Percentiles rank a stretch among this genome's conserved stretches.
Evolutionary conservation across 2,113 vertebrate genomes (phyloP).

Genomic region (Parotia lawesii): DNA sequence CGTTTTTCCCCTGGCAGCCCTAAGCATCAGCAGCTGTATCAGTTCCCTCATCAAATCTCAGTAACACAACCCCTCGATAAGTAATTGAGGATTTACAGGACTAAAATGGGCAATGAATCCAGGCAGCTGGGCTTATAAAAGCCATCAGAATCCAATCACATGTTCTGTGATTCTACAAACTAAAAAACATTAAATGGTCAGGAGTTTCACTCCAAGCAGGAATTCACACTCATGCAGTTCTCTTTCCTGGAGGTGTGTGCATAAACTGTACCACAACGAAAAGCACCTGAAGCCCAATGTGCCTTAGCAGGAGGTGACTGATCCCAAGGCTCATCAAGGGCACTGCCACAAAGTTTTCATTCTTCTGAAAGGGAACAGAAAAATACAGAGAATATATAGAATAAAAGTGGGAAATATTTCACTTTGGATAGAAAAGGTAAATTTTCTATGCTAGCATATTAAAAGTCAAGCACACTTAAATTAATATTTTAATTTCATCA

Average conservation of each 20-base stretch:
- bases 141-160: not conserved
- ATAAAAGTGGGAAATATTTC: not conserved
- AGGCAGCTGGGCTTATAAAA: not conserved
- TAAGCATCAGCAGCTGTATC: not conserved
- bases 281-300: not conserved
- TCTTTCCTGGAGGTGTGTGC: fast-evolving
- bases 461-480: not conserved
- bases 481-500: not conserved
- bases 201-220: not conserved
- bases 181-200: not conserved
- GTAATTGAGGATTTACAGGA: not conserved
- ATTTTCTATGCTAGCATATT: not conserved
- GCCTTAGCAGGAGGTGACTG: not conserved
- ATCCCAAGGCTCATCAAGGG: not conserved
- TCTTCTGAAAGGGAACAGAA: not conserved
- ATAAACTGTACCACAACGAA: not conserved
- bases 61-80: not conserved
- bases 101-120: not conserved
- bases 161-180: not conserved
- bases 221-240: not conserved
- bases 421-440: not conserved
- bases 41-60: not conserved
- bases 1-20: not conserved
- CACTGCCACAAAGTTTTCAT: not conserved
- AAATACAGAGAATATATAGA: not conserved